Evolutionary conservation across 1,140 invertebrate genomes (phyloP).

Genomic region (Limonius californicus): DNA sequence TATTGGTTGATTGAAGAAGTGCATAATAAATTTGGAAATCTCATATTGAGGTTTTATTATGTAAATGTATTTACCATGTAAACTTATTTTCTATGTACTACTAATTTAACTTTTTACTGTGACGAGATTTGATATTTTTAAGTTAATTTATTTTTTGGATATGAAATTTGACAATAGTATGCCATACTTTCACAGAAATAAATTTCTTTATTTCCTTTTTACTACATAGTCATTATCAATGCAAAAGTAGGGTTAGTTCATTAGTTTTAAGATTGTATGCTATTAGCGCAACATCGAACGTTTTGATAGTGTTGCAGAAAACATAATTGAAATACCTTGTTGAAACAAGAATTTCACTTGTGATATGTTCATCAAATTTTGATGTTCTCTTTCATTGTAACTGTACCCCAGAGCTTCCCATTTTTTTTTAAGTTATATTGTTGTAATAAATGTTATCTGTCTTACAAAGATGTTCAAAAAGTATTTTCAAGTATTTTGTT

Average conservation of each 20-base stretch:
- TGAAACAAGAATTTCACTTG: background rate
- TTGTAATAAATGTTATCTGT: constrained; percentile 43
- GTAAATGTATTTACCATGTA: constrained; percentile 24
- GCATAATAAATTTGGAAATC: constrained; percentile 17
- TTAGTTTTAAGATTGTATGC: background rate
- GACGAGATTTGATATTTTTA: too few species aligned
- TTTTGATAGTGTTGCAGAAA: background rate
- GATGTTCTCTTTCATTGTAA: constrained; percentile 3
- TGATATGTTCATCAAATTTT: constrained; percentile 15
- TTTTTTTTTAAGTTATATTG: constrained; percentile 15
- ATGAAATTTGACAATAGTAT: constrained; percentile 5
- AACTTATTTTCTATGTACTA: background rate
- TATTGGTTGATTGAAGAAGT: background rate
- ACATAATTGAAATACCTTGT: background rate
- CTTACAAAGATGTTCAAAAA: constrained; percentile 50
- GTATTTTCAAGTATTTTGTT: constrained; percentile 51
- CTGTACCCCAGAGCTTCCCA: constrained; percentile 9
- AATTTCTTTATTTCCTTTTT: background rate
- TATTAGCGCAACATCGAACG: background rate
- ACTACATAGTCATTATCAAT: constrained; percentile 10
- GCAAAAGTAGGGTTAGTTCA: background rate
- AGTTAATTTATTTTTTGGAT: background rate
- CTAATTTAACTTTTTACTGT: background rate
- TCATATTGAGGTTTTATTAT: constrained; percentile 30
- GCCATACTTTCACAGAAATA: background rate